Evolutionary conservation across 92 coral and sea anemone genomes (phyloP), one percentile per base, ranked within the genome.

Genomic region (Porites cylindrica): DNA sequence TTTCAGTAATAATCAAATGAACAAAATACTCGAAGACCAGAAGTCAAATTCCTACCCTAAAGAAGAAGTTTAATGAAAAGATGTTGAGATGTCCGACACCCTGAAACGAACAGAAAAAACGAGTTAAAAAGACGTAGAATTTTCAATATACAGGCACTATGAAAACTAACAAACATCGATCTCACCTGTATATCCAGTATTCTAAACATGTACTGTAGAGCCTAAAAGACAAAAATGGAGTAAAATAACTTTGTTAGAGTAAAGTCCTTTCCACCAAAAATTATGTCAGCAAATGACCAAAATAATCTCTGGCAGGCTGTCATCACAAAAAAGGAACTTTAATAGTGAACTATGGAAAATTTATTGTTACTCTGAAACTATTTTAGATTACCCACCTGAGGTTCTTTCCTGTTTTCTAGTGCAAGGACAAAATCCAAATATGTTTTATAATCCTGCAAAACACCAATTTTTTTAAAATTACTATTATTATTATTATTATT

Each of bases 391-490:
- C 87, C 67, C 20, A 95, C 99, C 91, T 97, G 99, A 60, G 98
- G 95, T 89, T 97, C 99, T 89, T 97, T 97, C 59, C 99, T 93
- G 83, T 97, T 97, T 69, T 97, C 99, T 59, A 97, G 83, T 17
- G 99, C 99, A 60, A 97, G 91, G 23, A 97, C 99, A 90, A 97
- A 97, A 82, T 97, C 99, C 85, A 97, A 70, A 72, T 97, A 97
- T 43, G 99, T 97, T 80, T 97, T 97, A 91, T 97, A 97, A 84
- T 97, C 99, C 99, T 96, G 78, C 0, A 72, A 24, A 26, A 86
- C 17, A 61, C 47, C 47, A 38, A 4, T 10, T 56, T 56, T 56
- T 56, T 12, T 17, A 56, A 11, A 8, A 53, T 12, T 53, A 8
- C 11, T 53, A 8, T 53, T 8, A 8, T 8, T 53, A 8, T 38